Base-by-base conservation (phyloP, 1,140 invertebrate genomes). In the Eupeodes corollae region DNA sequence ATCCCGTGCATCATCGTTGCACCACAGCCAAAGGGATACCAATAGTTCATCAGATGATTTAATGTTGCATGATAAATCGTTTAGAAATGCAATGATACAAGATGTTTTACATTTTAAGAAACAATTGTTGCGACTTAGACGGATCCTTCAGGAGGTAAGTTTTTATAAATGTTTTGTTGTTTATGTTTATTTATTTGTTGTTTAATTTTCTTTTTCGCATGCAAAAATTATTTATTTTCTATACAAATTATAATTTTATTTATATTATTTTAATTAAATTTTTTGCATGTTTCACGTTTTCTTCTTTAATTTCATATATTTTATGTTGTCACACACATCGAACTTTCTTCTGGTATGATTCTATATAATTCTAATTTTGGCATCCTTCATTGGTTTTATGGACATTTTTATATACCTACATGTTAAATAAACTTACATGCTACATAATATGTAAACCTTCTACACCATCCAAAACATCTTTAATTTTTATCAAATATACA, bases 31-130 rank as follows among this genome's bases (percentile, higher is more conserved):
- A 38, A 51, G 53, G 30, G 60, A 67, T 53, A 55, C 61, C 50
- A 61, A 65, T 38, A 62, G 64, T 54, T 68, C 66, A 31, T 68
- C 65, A 44, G 67, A 68, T 56, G 68, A 71, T 54, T 59, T 68
- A 40, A 60, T 68, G 58, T 52, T 68, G 48, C 61, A 63, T 58
- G 65, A 68, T 53, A 68, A 68, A 54, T 65, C 65, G 44, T 62
- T 68, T 46, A 55, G 61, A 52, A 68, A 68, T 62, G 62, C 65
- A 45, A 76, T 81, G 72, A 75, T 74, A 56, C 80, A 82, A 66
- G 80, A 83, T 65, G 74, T 82, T 46, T 74, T 79, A 56, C 75
- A 74, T 43, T 76, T 81, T 32, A 83, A 83, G 69, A 81, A 79
- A 46, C 76, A 81, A 71, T 70, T 82, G 42, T 61, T 80, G 44